phyloP scores from a whole-genome alignment of 1,140 invertebrate species.

The Musca domestica region DNA sequence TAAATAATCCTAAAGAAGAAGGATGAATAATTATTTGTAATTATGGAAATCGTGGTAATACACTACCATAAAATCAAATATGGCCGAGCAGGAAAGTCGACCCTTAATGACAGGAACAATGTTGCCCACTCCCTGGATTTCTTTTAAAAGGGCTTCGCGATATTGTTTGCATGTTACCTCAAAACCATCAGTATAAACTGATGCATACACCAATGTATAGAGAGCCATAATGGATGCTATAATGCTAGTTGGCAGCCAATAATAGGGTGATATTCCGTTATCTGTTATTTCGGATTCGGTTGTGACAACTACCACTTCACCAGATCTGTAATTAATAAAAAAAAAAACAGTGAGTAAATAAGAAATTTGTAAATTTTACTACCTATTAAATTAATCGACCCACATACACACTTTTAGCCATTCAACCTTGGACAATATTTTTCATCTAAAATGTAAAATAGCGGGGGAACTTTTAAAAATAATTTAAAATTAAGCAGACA shows the following conservation, averaged over 20 bases:
- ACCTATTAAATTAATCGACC: too few species aligned
- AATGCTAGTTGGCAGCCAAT: slow-evolving; percentile 61
- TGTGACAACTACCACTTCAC: slow-evolving; percentile 61
- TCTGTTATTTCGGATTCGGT: slow-evolving; percentile 56
- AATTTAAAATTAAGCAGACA: not conserved
- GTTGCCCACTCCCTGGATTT: slow-evolving; percentile 59
- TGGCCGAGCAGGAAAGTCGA: slow-evolving; percentile 63
- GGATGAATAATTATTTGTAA: too few species aligned
- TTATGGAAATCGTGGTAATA: too few species aligned
- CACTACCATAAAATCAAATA: slow-evolving; percentile 66
- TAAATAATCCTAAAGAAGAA: slow-evolving; percentile 59
- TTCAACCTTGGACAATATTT: slow-evolving; percentile 25
- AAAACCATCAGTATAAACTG: slow-evolving; percentile 66
- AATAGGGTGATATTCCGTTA: slow-evolving; percentile 58
- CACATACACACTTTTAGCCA: not conserved
- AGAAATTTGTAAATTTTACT: too few species aligned
- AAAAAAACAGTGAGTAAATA: too few species aligned
- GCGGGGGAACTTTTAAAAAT: too few species aligned
- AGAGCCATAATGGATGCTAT: slow-evolving; percentile 60
- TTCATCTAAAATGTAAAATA: too few species aligned
- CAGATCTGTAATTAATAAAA: slow-evolving; percentile 54
- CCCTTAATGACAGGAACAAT: slow-evolving; percentile 63
- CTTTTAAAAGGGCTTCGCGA: slow-evolving; percentile 60
- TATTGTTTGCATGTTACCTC: slow-evolving; percentile 68
- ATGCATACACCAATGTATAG: slow-evolving; percentile 62